A percentile compares a stretch with the other conserved stretches of the same genome.
These are phyloP conservation scores for Napeogenes sylphis DNA, from an alignment of 2,888 invertebrate species.

Conservation along the genomic window DNA sequence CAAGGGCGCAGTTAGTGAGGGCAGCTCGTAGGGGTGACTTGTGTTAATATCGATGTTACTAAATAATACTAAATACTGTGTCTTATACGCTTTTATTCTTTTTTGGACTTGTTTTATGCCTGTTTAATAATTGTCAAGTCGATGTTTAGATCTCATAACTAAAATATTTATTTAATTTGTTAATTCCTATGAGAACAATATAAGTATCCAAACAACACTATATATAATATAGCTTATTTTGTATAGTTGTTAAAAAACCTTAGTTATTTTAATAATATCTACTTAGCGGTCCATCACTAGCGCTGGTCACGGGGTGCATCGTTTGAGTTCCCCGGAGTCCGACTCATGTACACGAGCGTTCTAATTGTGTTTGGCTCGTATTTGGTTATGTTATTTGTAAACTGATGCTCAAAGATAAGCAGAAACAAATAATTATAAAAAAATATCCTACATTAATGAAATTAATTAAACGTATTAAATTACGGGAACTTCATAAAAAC, in stretches of 20 bases:
- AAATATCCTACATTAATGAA: background rate
- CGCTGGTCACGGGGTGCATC: slow-evolving; percentile 58
- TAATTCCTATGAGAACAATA: no score
- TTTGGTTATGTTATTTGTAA: slow-evolving; percentile 60
- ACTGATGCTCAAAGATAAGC: slow-evolving; percentile 28
- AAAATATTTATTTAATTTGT: no score
- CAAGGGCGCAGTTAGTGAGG: slow-evolving; percentile 75
- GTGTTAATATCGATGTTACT: background rate
- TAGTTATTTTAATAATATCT: slow-evolving; percentile 20
- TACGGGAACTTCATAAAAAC: no score
- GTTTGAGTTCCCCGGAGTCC: slow-evolving; percentile 43
- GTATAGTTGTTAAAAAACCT: no score
- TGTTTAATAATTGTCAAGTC: no score
- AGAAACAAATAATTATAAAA: background rate
- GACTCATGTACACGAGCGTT: slow-evolving; percentile 60
- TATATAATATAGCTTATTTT: no score
- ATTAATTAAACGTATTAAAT: no score
- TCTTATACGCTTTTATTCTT: background rate
- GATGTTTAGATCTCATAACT: no score
- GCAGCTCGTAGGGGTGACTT: slow-evolving; percentile 48
- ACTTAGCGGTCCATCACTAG: slow-evolving; percentile 35
- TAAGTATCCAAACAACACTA: no score
- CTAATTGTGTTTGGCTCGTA: slow-evolving; percentile 70
- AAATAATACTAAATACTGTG: background rate
- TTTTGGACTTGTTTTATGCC: no score